phyloP scores from a whole-genome alignment of 1,140 invertebrate genomes.

The Eriosoma lanigerum region DNA sequence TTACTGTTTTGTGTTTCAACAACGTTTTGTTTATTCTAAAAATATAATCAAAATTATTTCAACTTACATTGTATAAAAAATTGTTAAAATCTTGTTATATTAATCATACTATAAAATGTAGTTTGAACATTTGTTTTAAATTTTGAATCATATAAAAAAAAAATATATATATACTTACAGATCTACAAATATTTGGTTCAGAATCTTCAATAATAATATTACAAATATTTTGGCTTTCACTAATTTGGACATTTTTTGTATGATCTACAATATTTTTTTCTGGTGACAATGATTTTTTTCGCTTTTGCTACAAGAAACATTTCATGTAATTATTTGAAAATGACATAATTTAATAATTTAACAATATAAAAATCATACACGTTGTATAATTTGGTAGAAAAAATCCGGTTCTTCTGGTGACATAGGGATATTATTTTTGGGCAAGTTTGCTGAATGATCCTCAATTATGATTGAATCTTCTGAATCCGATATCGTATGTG shows the following conservation, averaged over 20 bases:
- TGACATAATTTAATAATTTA: neutral
- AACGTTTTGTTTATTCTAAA: neutral
- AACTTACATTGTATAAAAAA: neutral
- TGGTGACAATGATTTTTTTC: slow-evolving; percentile 6
- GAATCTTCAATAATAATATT: neutral
- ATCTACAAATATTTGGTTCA: neutral
- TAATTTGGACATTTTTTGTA: neutral
- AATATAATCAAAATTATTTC: neutral
- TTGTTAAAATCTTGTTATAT: too few species aligned
- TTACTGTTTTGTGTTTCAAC: neutral
- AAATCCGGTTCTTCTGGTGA: slow-evolving; percentile 22
- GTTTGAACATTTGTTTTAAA: too few species aligned
- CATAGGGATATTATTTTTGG: neutral
- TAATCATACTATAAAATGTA: too few species aligned
- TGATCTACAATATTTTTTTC: neutral
- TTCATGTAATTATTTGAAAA: neutral
- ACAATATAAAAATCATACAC: neutral
- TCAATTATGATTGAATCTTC: slow-evolving; percentile 9
- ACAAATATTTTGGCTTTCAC: neutral
- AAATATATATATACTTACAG: neutral
- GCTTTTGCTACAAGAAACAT: slow-evolving; percentile 14
- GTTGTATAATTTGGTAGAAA: slow-evolving; percentile 10
- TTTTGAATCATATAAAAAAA: too few species aligned
- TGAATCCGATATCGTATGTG: slow-evolving; percentile 33
- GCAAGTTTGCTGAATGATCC: neutral